A percentile compares a stretch with the other conserved stretches of the same genome.
phyloP scores from a whole-genome alignment of 2,888 invertebrate species.

The Coleophora deauratella region DNA sequence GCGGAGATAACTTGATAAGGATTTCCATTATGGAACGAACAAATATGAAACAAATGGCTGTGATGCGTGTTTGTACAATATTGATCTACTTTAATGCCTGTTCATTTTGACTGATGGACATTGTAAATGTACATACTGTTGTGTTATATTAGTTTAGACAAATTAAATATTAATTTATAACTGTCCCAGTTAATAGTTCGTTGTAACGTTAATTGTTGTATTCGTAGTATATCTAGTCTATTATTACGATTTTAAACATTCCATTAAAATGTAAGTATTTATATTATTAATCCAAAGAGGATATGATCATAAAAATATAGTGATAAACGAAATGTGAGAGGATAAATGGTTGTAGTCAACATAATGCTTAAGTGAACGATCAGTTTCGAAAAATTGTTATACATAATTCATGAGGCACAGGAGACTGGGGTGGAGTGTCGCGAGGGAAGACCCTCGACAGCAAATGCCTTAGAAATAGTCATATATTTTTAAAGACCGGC shows the following conservation, averaged over 20 bases:
- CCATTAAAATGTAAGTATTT: not conserved
- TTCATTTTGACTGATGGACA: not conserved
- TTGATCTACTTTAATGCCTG: slow-evolving; percentile 1
- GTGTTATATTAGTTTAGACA: not conserved
- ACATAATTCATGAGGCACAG: slow-evolving; percentile 24
- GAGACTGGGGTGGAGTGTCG: not conserved
- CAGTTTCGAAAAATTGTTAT: slow-evolving; percentile 26
- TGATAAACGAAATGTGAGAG: slow-evolving; percentile 3
- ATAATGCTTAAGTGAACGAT: slow-evolving; percentile 23
- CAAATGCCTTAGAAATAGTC: no score
- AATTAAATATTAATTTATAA: not conserved
- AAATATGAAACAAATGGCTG: slow-evolving; percentile 2
- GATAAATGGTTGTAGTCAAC: slow-evolving; percentile 9
- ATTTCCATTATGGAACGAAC: not conserved
- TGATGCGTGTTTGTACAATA: slow-evolving; percentile 3
- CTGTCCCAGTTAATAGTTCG: slow-evolving; percentile 2
- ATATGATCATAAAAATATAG: not conserved
- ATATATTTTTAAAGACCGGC: no score
- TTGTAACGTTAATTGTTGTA: not conserved
- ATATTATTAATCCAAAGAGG: not conserved
- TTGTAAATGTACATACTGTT: not conserved
- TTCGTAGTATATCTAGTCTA: slow-evolving; percentile 2
- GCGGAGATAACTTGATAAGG: not conserved
- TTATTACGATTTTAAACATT: not conserved
- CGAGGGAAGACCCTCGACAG: no score